Conservation (phyloP, 2,888 invertebrate genomes). For the Anaspis maculata region DNA sequence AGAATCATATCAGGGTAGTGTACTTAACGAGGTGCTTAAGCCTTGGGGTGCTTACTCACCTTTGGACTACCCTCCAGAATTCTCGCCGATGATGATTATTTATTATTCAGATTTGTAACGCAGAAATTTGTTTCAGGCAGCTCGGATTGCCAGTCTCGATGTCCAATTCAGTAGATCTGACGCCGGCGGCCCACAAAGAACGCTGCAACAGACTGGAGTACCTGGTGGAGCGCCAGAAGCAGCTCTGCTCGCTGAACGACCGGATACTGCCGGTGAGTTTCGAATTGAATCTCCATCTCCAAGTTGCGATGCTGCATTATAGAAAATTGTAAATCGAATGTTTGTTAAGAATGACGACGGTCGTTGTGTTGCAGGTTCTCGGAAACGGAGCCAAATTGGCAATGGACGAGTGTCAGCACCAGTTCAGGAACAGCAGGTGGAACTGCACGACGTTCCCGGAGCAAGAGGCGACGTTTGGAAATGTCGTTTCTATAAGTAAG, state of each 20-base stretch:
- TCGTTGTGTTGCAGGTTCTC: slow-evolving; percentile 51
- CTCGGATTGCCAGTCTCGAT: slow-evolving; percentile 36
- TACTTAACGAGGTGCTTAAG: no score
- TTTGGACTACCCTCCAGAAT: neutral
- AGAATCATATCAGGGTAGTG: no score
- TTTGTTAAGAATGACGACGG: no score
- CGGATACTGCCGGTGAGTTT: slow-evolving; percentile 58
- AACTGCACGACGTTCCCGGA: slow-evolving; percentile 75
- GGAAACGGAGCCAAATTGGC: slow-evolving; percentile 75
- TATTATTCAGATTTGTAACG: no score
- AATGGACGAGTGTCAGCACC: slow-evolving; percentile 83
- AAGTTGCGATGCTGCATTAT: no score
- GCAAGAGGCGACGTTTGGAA: slow-evolving; percentile 67
- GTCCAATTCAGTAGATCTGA: slow-evolving; percentile 34
- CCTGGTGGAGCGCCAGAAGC: slow-evolving; percentile 64
- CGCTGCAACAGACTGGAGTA: slow-evolving; percentile 63
- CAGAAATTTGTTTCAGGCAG: slow-evolving; percentile 41
- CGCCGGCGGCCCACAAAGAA: slow-evolving; percentile 49
- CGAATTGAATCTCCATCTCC: no score
- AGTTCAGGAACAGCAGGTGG: slow-evolving; percentile 82
- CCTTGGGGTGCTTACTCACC: no score
- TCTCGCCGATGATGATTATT: neutral
- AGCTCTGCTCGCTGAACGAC: slow-evolving; percentile 62
- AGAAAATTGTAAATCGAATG: no score
- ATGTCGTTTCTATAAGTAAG: slow-evolving; percentile 78